These are phyloP conservation scores for Pherbina coryleti DNA, from an alignment of 2,888 invertebrate genomes.

Conservation along the genomic window DNA sequence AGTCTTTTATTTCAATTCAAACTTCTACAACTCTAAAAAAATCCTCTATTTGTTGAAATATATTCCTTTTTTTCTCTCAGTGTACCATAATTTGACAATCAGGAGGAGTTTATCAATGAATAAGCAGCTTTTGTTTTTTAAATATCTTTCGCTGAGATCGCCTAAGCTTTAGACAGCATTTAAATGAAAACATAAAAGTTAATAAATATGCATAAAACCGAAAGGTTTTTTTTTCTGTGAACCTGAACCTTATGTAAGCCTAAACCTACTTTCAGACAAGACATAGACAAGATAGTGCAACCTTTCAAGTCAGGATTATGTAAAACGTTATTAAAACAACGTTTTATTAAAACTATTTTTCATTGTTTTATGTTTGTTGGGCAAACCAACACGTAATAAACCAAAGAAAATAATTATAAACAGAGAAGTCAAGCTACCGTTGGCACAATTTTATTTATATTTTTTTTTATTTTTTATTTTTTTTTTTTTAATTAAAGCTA, in stretches of 20 bases:
- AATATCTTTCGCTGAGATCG: neutral
- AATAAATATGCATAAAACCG: too few species aligned
- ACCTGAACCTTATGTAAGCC: neutral
- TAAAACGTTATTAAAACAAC: conserved; percentile 25
- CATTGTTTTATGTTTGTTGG: neutral
- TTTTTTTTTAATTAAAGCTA: conserved; percentile 9
- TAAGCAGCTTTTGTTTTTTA: too few species aligned
- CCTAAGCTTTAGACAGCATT: neutral
- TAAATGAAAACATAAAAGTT: neutral
- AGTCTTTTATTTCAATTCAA: too few species aligned
- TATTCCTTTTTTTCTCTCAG: too few species aligned
- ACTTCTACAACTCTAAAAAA: too few species aligned
- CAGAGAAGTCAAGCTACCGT: neutral
- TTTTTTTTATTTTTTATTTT: too few species aligned
- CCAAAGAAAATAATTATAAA: neutral
- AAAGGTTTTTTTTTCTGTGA: too few species aligned
- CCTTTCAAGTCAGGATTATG: conserved; percentile 27
- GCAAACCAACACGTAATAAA: conserved; percentile 1
- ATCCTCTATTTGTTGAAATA: too few species aligned
- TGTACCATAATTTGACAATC: too few species aligned
- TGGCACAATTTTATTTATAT: neutral
- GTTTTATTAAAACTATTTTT: conserved; percentile 16
- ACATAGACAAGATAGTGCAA: conserved; percentile 1
- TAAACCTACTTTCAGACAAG: conserved; percentile 16
- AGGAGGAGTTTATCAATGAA: too few species aligned